phyloP scores from a whole-genome alignment of 2,888 invertebrate genomes.

The Tineola bisselliella region DNA sequence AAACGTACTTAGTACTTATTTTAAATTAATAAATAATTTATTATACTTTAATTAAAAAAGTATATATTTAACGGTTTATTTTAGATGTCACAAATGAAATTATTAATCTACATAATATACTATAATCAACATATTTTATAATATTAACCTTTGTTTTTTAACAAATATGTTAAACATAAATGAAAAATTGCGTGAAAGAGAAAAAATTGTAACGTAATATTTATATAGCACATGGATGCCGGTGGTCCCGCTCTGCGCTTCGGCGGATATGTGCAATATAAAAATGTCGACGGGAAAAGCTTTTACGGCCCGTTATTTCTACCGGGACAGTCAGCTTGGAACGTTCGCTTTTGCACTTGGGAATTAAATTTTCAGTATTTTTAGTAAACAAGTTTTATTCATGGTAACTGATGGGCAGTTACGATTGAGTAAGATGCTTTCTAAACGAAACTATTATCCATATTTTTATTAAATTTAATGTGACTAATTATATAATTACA shows the following conservation, averaged over 20 bases:
- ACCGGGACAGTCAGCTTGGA: constrained; percentile 24
- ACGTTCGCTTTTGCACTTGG: constrained; percentile 10
- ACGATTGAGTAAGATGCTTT: background rate
- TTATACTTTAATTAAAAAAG: too few species aligned
- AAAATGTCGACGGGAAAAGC: constrained; percentile 50
- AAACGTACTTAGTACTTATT: too few species aligned
- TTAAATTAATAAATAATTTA: too few species aligned
- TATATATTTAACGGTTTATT: too few species aligned
- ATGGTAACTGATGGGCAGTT: constrained; percentile 2
- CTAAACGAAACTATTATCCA: background rate
- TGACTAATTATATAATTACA: too few species aligned
- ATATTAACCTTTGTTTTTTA: too few species aligned
- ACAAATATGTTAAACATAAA: background rate
- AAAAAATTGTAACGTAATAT: constrained; percentile 10
- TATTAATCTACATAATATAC: too few species aligned
- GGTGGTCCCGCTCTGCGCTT: constrained; percentile 9
- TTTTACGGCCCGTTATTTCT: constrained; percentile 53
- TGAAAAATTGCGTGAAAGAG: constrained; percentile 1
- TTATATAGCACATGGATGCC: constrained; percentile 1
- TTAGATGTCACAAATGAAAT: too few species aligned
- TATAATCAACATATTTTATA: too few species aligned
- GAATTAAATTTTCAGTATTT: constrained; percentile 12
- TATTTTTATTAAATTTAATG: too few species aligned
- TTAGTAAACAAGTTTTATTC: constrained; percentile 11
- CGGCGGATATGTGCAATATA: constrained; percentile 45